These are phyloP conservation scores for Choloepus hoffmanni DNA, from an alignment of 2,113 vertebrate genomes.

Conservation along the genomic window DNA sequence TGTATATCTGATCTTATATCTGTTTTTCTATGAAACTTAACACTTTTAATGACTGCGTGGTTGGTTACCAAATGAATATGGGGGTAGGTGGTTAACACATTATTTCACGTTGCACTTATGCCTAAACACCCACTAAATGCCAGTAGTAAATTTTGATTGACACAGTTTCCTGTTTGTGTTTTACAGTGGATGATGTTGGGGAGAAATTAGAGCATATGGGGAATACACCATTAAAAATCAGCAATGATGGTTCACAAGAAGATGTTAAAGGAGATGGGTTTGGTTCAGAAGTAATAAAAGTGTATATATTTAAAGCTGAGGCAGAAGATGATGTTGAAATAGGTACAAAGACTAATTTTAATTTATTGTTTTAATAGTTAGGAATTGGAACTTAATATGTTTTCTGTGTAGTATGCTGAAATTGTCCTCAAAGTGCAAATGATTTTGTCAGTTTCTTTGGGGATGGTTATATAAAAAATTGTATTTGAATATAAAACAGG, in stretches of 20 bases:
- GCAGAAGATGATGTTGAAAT: slow-evolving; percentile 99
- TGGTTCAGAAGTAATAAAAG: slow-evolving; percentile 98
- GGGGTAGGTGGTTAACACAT: neutral
- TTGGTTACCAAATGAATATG: slow-evolving; percentile 43
- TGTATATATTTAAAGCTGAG: slow-evolving; percentile 99
- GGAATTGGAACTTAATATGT: slow-evolving; percentile 5
- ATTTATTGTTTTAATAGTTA: neutral
- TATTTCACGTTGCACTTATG: slow-evolving; percentile 44
- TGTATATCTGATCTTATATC: neutral
- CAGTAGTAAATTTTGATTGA: slow-evolving; percentile 69
- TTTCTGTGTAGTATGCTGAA: slow-evolving; percentile 42
- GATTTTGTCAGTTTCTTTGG: slow-evolving; percentile 23
- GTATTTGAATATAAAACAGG: neutral
- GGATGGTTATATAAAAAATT: slow-evolving; percentile 8
- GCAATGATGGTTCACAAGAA: slow-evolving; percentile 94
- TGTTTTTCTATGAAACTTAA: slow-evolving; percentile 8
- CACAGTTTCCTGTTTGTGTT: slow-evolving; percentile 74
- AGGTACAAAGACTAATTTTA: slow-evolving; percentile 86
- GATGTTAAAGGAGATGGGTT: slow-evolving; percentile 96
- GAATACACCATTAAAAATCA: slow-evolving; percentile 96
- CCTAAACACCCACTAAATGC: slow-evolving; percentile 60
- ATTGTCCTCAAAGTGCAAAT: slow-evolving; percentile 30
- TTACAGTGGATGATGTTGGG: slow-evolving; percentile 97
- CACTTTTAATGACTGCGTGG: slow-evolving; percentile 22
- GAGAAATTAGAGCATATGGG: slow-evolving; percentile 97